Evolutionary conservation across 92 coral and sea anemone species (phyloP).

Genomic region (Porites cylindrica): DNA sequence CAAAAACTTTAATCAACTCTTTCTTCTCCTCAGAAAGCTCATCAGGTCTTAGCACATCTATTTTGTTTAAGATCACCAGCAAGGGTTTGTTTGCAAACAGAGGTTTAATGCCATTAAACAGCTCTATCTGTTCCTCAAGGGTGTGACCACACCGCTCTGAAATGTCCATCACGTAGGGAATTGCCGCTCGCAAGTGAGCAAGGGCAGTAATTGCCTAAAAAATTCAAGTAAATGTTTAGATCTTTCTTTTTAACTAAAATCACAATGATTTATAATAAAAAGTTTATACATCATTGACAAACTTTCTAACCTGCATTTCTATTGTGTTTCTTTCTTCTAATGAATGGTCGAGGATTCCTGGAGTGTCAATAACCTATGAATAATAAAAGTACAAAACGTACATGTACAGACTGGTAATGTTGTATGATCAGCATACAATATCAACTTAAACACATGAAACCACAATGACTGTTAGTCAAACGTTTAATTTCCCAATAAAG

Average conservation of each 20-base stretch:
- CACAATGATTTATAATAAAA: no score
- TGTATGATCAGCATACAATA: no score
- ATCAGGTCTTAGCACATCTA: constrained; percentile 88
- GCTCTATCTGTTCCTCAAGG: constrained; percentile 88
- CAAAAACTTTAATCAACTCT: constrained; percentile 77
- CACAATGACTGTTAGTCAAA: no score
- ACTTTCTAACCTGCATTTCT: constrained; percentile 91
- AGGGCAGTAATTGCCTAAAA: constrained; percentile 96
- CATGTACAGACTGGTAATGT: no score
- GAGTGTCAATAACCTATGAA: constrained; percentile 82
- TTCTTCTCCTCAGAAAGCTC: constrained; percentile 85
- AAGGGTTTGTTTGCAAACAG: constrained; percentile 86
- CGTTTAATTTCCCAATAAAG: no score
- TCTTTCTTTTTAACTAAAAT: no score
- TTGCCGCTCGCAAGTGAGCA: constrained; percentile 94
- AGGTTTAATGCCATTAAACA: constrained; percentile 95
- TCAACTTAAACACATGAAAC: no score
- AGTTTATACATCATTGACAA: no score
- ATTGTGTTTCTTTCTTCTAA: constrained; percentile 96
- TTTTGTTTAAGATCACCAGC: constrained; percentile 86
- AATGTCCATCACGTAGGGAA: constrained; percentile 87
- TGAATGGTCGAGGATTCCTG: constrained; percentile 97
- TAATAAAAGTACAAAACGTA: neutral
- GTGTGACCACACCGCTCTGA: constrained; percentile 99
- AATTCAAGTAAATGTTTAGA: neutral